Conservation (phyloP, 2,113 vertebrate genomes). For the Lasiurus cinereus region DNA sequence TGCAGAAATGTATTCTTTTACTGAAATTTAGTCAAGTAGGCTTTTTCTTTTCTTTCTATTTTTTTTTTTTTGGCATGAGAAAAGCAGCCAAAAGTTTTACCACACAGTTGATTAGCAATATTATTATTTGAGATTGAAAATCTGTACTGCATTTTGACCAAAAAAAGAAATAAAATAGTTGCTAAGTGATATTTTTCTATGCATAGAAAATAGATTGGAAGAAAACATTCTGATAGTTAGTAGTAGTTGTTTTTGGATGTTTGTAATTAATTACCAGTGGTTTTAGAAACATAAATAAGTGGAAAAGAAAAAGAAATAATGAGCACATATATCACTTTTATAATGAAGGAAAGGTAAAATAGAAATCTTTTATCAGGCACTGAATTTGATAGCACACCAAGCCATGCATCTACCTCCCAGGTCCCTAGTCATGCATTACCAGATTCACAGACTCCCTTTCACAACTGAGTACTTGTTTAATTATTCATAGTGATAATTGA, state of each 20-base stretch:
- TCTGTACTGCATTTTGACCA: constrained; percentile 44
- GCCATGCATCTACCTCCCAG: neutral
- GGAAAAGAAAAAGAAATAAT: constrained; percentile 35
- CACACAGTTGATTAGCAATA: constrained; percentile 34
- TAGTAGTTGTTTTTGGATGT: constrained; percentile 45
- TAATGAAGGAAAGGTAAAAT: constrained; percentile 11
- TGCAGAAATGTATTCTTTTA: constrained; percentile 14
- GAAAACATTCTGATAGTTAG: constrained; percentile 20
- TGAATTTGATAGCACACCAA: neutral
- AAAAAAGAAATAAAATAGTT: constrained; percentile 35
- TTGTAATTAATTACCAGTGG: neutral
- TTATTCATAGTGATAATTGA: constrained; percentile 47
- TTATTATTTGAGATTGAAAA: constrained; percentile 50
- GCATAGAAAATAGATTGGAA: constrained; percentile 21
- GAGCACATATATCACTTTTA: neutral
- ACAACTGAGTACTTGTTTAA: neutral
- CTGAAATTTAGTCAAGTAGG: constrained; percentile 27
- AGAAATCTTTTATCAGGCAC: neutral
- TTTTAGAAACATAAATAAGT: constrained; percentile 63
- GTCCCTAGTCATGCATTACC: neutral
- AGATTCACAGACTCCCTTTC: neutral
- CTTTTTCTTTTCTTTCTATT: neutral
- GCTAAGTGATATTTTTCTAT: constrained; percentile 46
- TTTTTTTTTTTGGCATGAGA: neutral
- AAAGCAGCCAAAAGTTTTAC: neutral